Percentiles rank a stretch among this genome's conserved stretches.
Conservation (phyloP, 2,113 vertebrate species). For the Perognathus longimembris region DNA sequence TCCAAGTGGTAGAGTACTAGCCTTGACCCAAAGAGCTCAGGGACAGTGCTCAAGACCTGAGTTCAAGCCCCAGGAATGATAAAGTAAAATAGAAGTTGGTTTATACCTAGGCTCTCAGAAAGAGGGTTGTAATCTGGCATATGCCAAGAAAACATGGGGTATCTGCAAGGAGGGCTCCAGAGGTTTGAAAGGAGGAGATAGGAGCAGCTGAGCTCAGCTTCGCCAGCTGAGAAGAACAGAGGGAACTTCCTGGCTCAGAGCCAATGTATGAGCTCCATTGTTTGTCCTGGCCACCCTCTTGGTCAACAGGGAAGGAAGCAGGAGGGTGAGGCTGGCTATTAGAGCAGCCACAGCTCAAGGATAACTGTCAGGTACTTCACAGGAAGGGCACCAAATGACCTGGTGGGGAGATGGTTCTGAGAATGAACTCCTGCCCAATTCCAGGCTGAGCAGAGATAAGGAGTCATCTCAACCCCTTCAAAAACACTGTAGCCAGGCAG, state of each 20-base stretch:
- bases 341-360: neutral
- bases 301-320: constrained; percentile 68
- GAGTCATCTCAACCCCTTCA: neutral
- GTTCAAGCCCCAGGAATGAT: no score
- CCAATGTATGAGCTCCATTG: constrained; percentile 47
- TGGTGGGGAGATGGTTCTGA: neutral
- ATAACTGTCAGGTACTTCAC: constrained; percentile 4
- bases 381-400: neutral
- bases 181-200: neutral
- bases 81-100: neutral
- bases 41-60: no score
- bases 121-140: neutral
- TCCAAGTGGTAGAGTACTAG: no score
- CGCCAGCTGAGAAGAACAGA: neutral
- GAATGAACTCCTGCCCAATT: neutral
- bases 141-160: neutral
- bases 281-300: constrained; percentile 65
- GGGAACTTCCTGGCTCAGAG: constrained; percentile 27
- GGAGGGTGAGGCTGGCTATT: neutral
- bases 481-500: no score
- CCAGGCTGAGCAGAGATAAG: neutral
- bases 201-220: neutral
- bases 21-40: no score
- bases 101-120: neutral
- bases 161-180: no score